Conservation (phyloP, 2,888 invertebrate species). For the Gandaritis pyraliata region DNA sequence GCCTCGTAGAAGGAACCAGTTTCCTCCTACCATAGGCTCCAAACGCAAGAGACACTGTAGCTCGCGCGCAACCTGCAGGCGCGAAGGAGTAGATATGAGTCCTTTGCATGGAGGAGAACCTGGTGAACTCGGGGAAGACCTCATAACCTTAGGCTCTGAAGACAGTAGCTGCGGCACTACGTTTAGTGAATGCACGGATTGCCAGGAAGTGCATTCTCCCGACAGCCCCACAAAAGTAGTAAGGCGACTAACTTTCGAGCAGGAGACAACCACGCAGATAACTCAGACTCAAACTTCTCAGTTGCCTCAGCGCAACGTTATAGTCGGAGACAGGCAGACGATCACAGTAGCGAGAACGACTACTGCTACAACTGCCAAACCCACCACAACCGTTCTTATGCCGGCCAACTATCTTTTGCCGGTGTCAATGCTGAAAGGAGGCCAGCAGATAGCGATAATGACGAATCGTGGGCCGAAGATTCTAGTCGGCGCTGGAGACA, state of each 20-base stretch:
- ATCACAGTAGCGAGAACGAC: conserved; percentile 77
- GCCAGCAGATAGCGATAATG: conserved; percentile 89
- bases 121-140: conserved; percentile 84
- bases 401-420: conserved; percentile 90
- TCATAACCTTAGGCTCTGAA: conserved; percentile 89
- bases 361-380: conserved; percentile 83
- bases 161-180: conserved; percentile 90
- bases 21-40: conserved; percentile 88
- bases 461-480: conserved; percentile 87
- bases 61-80: conserved; percentile 64
- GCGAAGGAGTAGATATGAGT: conserved; percentile 80
- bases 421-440: conserved; percentile 88
- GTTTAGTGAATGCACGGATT: conserved; percentile 79
- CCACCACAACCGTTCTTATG: conserved; percentile 87
- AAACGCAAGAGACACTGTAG: conserved; percentile 88
- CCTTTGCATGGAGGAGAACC: conserved; percentile 61
- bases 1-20: conserved; percentile 89
- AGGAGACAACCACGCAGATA: conserved; percentile 67
- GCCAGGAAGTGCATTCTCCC: conserved; percentile 82
- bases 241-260: conserved; percentile 75
- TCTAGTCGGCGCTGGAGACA: conserved; percentile 74
- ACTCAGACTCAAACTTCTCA: conserved; percentile 47
- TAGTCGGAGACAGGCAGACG: conserved; percentile 87
- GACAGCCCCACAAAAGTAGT: conserved; percentile 75
- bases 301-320: conserved; percentile 81